Base-by-base conservation (phyloP, 2,888 invertebrate species). In the Penaeus monodon region DNA sequence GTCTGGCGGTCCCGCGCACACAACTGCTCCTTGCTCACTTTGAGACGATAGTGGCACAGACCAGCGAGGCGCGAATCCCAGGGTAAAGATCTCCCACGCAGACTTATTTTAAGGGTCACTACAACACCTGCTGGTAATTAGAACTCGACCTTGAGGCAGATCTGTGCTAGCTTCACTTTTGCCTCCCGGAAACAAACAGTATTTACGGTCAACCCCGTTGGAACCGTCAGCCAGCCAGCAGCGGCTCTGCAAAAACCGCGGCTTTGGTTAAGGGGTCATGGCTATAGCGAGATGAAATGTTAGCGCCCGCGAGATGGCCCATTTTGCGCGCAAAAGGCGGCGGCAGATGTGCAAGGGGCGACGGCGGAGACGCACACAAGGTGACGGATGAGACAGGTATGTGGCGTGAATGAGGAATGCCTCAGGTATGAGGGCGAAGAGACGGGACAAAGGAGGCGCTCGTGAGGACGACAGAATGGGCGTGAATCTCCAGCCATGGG, bases 101-200 rank as follows among this genome's bases (percentile, higher is more conserved):
- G 57, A 57, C 27, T 77, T 77, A 77, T 77, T 77, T 77, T 77
- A 77, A 77, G 77, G 49, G 77, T 77, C 27, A 77, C 22, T 63
- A 77, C 77, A 77, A 57, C 57, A 63, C 57, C 27, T 10, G 77
- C 57, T 17, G 33, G 57, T 57, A 57, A 77, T 49, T 49, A 63
- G 57, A 57, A 57, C 77, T 77, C 29, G 24, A n/a, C 76, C 29
- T 76, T 38, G 29, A 29, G 33, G 29, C 49, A 49, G 44, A 44
- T 44, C 24, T 38, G 29, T 38, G 33, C 38, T 76, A 49, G 44
- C 76, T 44, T 38, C 24, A 63, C n/a, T 57, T 44, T 77, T 77
- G 49, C 57, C 76, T 44, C 22, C 76, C 22, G 27, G 44, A 76
- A 49, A 76, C 27, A 27, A n/a, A 38, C 57, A 57, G 57, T 57